Evolutionary conservation across 1,140 invertebrate genomes (phyloP).

Genomic region (Papilio xuthus): DNA sequence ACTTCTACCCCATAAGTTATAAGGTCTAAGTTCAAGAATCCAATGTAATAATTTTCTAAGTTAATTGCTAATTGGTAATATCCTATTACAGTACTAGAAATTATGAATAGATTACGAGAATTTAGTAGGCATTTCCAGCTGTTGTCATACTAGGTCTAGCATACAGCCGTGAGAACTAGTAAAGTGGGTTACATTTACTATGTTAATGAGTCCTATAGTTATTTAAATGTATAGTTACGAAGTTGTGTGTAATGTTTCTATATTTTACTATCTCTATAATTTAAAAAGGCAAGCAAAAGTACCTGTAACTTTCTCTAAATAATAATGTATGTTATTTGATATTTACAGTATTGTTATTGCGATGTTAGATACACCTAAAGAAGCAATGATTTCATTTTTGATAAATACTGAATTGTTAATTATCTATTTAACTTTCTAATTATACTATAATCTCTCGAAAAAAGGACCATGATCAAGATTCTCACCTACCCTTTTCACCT

Average conservation of each 20-base stretch:
- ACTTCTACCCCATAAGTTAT: too few relatives aligned
- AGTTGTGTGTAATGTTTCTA: background rate
- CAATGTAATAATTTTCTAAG: background rate
- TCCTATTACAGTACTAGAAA: background rate
- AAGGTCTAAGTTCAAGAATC: background rate
- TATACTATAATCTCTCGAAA: background rate
- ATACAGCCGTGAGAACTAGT: background rate
- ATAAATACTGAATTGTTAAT: too few relatives aligned
- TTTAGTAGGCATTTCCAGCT: background rate
- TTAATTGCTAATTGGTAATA: background rate
- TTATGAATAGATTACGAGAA: background rate
- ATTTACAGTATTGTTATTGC: too few relatives aligned
- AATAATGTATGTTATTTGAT: too few relatives aligned
- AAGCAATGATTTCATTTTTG: too few relatives aligned
- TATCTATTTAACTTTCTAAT: background rate
- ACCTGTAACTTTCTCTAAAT: too few relatives aligned
- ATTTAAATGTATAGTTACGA: background rate
- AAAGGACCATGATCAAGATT: constrained; percentile 12
- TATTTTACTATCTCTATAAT: background rate
- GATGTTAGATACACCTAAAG: too few relatives aligned
- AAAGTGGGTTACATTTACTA: background rate
- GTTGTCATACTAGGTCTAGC: background rate
- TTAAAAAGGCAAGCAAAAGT: too few relatives aligned
- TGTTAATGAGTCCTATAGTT: background rate
- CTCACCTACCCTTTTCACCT: too few relatives aligned